Percentiles rank a stretch among this genome's conserved stretches.
Evolutionary conservation across 2,888 invertebrate species (phyloP).

Genomic region (Orthosia incerta): DNA sequence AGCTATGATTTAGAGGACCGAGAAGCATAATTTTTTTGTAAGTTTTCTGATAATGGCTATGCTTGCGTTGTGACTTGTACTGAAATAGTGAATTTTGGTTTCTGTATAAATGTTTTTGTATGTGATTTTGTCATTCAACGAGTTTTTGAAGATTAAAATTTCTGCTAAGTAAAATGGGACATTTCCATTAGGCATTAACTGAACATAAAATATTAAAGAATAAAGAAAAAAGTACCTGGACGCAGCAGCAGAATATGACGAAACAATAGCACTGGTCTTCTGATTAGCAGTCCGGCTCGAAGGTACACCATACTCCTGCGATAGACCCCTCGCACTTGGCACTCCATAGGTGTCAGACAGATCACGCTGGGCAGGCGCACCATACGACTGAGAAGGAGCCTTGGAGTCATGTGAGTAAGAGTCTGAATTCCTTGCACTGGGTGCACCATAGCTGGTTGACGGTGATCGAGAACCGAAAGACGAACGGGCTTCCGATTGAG

Average conservation of each 20-base stretch:
- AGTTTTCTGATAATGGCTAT: too few relatives aligned
- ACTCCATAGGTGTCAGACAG: constrained; percentile 81
- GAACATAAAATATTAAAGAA: background rate
- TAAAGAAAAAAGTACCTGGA: constrained; percentile 68
- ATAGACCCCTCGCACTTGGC: constrained; percentile 78
- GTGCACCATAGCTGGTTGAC: constrained; percentile 50
- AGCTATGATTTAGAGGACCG: too few relatives aligned
- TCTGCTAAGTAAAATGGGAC: background rate
- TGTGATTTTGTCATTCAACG: background rate
- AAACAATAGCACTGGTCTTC: constrained; percentile 79
- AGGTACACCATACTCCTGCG: constrained; percentile 89
- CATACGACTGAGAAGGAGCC: constrained; percentile 63
- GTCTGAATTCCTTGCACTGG: constrained; percentile 55
- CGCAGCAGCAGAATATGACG: constrained; percentile 77
- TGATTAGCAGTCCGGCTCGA: constrained; percentile 73
- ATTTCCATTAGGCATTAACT: background rate
- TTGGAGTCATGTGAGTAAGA: constrained; percentile 50
- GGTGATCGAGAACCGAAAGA: constrained; percentile 71
- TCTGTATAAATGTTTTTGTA: background rate
- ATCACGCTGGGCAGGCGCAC: constrained; percentile 75
- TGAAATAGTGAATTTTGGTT: background rate
- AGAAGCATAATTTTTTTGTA: too few relatives aligned
- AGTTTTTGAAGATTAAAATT: background rate
- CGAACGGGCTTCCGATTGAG: constrained; percentile 26
- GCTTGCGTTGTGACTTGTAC: background rate